These are phyloP conservation scores for Apeira syringaria DNA, from an alignment of 2,888 invertebrate genomes.

Conservation along the genomic window DNA sequence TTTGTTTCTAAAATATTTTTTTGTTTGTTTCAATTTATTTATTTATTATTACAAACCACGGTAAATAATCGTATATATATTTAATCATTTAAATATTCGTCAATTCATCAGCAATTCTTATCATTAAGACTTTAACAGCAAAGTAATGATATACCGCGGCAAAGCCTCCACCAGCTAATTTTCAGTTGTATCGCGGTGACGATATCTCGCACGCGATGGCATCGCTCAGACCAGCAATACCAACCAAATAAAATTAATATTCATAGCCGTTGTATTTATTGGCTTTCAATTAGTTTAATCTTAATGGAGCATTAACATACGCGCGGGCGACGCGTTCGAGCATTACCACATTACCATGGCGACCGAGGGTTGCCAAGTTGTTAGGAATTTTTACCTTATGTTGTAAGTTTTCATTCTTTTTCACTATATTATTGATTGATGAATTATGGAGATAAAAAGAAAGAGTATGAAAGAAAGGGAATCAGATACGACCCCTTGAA, in stretches of 20 bases:
- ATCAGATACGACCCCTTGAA: too few relatives aligned
- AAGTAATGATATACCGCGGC: conserved; percentile 9
- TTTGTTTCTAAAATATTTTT: too few relatives aligned
- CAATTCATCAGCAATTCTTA: background rate
- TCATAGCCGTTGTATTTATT: conserved; percentile 84
- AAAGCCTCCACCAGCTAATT: conserved; percentile 1
- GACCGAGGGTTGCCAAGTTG: conserved; percentile 55
- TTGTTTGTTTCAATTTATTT: too few relatives aligned
- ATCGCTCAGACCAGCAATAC: conserved; percentile 48
- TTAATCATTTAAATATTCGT: too few relatives aligned
- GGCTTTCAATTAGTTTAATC: conserved; percentile 84
- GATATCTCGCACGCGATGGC: conserved; percentile 62
- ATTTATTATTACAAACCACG: too few relatives aligned
- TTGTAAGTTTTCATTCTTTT: too few relatives aligned
- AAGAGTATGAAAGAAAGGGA: too few relatives aligned
- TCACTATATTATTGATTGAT: too few relatives aligned
- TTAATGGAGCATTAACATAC: conserved; percentile 83
- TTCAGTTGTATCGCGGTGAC: conserved; percentile 33
- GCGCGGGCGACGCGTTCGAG: conserved; percentile 68
- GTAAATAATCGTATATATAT: too few relatives aligned
- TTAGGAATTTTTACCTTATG: conserved; percentile 4
- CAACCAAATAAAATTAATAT: conserved; percentile 81
- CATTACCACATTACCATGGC: conserved; percentile 64
- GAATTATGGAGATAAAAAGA: too few relatives aligned
- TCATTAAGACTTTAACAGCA: conserved; percentile 1